Conservation (phyloP, 2,888 invertebrate species). For the Muscina levida region DNA sequence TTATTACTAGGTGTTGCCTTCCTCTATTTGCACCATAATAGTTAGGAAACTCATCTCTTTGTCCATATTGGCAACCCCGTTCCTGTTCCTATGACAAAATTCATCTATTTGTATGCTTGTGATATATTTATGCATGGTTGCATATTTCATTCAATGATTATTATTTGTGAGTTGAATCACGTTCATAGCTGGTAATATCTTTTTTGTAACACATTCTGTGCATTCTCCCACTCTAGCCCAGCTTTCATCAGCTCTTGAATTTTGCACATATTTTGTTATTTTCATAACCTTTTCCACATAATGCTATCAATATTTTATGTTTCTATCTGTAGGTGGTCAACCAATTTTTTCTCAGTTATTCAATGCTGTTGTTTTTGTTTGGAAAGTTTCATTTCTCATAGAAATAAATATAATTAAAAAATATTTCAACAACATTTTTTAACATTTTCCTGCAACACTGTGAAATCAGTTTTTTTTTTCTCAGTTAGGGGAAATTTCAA, state of each 20-base stretch:
- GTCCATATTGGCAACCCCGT: too few relatives aligned
- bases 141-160: constrained; percentile 76
- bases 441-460: neutral
- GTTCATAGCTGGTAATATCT: constrained; percentile 51
- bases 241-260: neutral
- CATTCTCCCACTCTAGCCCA: neutral
- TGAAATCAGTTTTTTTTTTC: constrained; percentile 20
- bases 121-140: constrained; percentile 76
- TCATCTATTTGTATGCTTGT: too few relatives aligned
- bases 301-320: too few relatives aligned
- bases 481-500: constrained; percentile 11
- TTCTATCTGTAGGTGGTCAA: constrained; percentile 1
- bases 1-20: too few relatives aligned
- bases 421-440: constrained; percentile 34
- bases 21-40: too few relatives aligned
- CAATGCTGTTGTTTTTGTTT: neutral
- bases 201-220: constrained; percentile 10
- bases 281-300: constrained; percentile 7
- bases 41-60: too few relatives aligned
- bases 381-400: neutral
- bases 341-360: neutral
- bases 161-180: constrained; percentile 72
- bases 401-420: constrained; percentile 1
- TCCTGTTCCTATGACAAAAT: too few relatives aligned
- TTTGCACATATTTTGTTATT: too few relatives aligned